A percentile compares a stretch with the other conserved stretches of the same genome.
Evolutionary conservation across 2,113 vertebrate species (phyloP).

Genomic region (Oreocharis arfaki): DNA sequence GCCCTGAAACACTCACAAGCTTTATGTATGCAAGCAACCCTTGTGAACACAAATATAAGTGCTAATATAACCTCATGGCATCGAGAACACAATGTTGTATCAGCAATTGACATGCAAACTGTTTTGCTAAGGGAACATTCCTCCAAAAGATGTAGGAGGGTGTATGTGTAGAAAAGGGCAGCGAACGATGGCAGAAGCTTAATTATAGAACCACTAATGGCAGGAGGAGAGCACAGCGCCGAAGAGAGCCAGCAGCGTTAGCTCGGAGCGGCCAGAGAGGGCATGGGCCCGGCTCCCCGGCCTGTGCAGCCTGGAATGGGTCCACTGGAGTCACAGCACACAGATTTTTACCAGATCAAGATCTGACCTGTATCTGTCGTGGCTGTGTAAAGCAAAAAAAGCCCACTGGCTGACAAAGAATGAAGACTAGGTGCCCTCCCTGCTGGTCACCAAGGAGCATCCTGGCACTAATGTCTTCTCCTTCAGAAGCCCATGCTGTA

Average conservation of each 20-base stretch:
- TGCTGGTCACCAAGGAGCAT: not conserved
- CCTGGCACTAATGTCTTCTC: not conserved
- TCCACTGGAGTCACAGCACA: not conserved
- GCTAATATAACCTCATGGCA: constrained; percentile 35
- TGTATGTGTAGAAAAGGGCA: constrained; percentile 52
- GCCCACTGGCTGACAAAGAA: not conserved
- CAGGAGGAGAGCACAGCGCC: not conserved
- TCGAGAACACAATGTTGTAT: constrained; percentile 28
- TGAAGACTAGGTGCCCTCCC: not conserved
- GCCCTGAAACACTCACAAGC: constrained; percentile 1
- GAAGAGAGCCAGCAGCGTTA: not conserved
- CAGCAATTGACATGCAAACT: constrained; percentile 59
- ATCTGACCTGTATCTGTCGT: not conserved
- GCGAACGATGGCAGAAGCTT: constrained; percentile 19
- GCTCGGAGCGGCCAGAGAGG: not conserved
- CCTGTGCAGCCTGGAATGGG: not conserved
- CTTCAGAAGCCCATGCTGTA: not conserved
- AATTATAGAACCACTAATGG: constrained; percentile 48
- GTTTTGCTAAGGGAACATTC: constrained; percentile 59
- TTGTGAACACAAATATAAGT: constrained; percentile 34
- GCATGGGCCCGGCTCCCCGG: accelerated
- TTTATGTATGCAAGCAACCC: constrained; percentile 23
- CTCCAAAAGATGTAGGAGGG: constrained; percentile 45
- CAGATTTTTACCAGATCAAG: not conserved
- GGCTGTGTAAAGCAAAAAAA: not conserved